Base-by-base conservation (phyloP, 2,888 invertebrate species). In the Thysanoteuthis rhombus region DNA sequence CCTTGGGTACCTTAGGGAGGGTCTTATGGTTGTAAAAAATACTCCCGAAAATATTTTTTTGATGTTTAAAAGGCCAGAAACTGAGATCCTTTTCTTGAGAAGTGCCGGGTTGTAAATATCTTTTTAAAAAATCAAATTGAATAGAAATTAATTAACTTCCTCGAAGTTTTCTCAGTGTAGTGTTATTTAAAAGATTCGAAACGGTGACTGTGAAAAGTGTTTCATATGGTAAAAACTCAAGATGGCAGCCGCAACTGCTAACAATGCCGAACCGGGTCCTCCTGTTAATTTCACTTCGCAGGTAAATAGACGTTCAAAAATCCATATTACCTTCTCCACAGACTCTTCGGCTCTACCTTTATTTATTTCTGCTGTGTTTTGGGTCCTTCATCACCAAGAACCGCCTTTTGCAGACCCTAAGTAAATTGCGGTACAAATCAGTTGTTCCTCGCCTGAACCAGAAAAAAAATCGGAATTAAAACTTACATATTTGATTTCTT, bases 261-360 rank as follows among this genome's bases (percentile, higher is more conserved):
- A 40, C 32, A 91, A 91, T 91, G 91, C 40, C 42, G 91, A 91
- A 39, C 32, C 42, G 22, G 39, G 91, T 32, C 32, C 90, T 28
- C 39, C 40, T 42, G 42, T 91, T 40, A 91, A 91, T 91, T 91
- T 91, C 32, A 91, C 91, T 42, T 91, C 91, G 16, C 91, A 91
- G 91, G 91, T 91, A 91, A 91, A 40, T 90, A 90, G 12, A 75
- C n/a, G n/a, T 75, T 75, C 8, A 75, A 75, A n/a, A 32, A 75
- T 75, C n/a, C 8, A 28, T 58, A 58, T 8, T 75, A 75, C n/a
- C 32, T 32, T n/a, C n/a, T 75, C 75, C n/a, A n/a, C n/a, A n/a
- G n/a, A n/a, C 8, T 75, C 10, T 75, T 12, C 12, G 75, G 10
- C n/a, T 75, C n/a, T n/a, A 12, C 32, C 8, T 75, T 32, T 75